These are phyloP conservation scores for Leptestheria dahalacensis DNA, from an alignment of 1,140 invertebrate species.

Conservation along the genomic window DNA sequence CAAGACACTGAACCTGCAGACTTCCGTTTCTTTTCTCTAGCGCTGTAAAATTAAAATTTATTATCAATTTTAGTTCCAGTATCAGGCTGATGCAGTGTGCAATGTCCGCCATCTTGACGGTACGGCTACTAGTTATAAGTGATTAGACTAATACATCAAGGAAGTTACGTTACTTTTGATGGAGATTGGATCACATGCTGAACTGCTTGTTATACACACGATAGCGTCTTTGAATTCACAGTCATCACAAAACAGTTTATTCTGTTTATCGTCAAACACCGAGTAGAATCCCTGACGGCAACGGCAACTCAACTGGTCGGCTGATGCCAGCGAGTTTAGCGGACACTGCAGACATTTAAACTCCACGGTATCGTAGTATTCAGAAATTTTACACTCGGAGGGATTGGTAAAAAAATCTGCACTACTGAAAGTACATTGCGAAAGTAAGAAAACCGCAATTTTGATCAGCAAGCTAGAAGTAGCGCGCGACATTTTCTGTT, in stretches of 20 bases:
- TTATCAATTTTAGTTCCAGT: background rate
- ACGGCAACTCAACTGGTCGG: constrained; percentile 1
- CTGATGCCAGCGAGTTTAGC: background rate
- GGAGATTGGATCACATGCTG: background rate
- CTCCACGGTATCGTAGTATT: background rate
- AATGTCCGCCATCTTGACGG: no score
- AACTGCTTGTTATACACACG: background rate
- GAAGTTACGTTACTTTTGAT: background rate
- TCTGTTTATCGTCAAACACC: background rate
- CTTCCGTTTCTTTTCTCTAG: background rate
- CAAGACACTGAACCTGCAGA: background rate
- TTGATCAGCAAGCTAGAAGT: no score
- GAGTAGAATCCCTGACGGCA: background rate
- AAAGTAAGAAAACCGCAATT: no score
- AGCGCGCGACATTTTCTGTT: no score
- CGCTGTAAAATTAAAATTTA: background rate
- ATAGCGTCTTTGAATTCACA: background rate
- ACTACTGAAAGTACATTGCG: no score
- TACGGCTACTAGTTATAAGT: no score
- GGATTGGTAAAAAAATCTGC: no score
- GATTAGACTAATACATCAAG: no score
- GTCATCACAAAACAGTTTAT: background rate
- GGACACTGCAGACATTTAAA: background rate
- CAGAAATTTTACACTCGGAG: no score
- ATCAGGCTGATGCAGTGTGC: no score